Conservation (phyloP, 1,140 invertebrate genomes). For the Drosophila burlai region DNA sequence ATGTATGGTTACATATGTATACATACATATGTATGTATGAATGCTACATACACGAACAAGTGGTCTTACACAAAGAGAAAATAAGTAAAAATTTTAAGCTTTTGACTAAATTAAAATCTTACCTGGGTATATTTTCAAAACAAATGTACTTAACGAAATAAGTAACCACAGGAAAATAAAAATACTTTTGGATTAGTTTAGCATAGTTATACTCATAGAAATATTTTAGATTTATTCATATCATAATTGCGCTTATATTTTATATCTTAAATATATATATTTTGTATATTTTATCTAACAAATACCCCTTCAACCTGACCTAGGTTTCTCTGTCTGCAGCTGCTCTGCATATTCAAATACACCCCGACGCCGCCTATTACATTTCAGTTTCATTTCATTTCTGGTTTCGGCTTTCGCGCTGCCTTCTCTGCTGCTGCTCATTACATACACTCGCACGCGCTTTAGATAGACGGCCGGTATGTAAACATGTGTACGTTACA, state of each 20-base stretch:
- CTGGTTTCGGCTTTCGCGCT: slow-evolving; percentile 70
- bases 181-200: neutral
- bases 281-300: no score
- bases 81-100: neutral
- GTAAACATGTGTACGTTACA: slow-evolving; percentile 46
- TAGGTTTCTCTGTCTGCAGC: neutral
- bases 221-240: no score
- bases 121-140: no score
- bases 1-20: slow-evolving; percentile 6
- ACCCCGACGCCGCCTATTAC: slow-evolving; percentile 54
- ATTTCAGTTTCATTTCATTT: slow-evolving; percentile 74
- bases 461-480: slow-evolving; percentile 54
- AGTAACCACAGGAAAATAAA: no score
- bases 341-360: slow-evolving; percentile 49
- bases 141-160: no score
- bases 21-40: neutral
- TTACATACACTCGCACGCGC: slow-evolving; percentile 55
- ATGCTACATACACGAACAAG: slow-evolving; percentile 19
- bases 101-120: neutral
- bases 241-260: no score
- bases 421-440: slow-evolving; percentile 51
- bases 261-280: no score
- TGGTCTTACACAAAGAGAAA: slow-evolving; percentile 14
- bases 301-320: neutral
- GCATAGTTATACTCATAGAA: no score